Evolutionary conservation across 2,888 invertebrate genomes (phyloP).

Genomic region (Ennomos quercinarius): DNA sequence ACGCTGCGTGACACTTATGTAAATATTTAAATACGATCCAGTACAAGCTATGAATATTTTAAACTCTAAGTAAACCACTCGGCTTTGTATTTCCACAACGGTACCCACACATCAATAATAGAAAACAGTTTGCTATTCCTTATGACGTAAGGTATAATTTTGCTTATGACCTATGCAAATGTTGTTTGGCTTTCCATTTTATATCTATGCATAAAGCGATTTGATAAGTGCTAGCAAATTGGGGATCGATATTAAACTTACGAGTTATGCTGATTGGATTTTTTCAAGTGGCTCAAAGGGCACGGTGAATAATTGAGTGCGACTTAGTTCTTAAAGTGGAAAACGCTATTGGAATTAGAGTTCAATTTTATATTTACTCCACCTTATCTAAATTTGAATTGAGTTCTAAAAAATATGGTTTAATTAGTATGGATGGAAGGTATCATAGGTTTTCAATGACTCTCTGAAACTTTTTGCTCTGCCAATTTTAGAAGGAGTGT

Average conservation of each 20-base stretch:
- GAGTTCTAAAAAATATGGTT: constrained; percentile 10
- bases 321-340: constrained; percentile 67
- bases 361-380: constrained; percentile 40
- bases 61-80: constrained; percentile 83
- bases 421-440: constrained; percentile 13
- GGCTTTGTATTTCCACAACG: constrained; percentile 70
- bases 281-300: constrained; percentile 79
- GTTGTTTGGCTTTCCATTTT: constrained; percentile 61
- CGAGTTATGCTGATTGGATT: constrained; percentile 85
- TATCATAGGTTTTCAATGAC: constrained; percentile 1
- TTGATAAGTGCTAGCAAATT: constrained; percentile 81
- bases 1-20: constrained; percentile 85
- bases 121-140: constrained; percentile 61
- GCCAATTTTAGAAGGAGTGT: constrained; percentile 14
- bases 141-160: constrained; percentile 64
- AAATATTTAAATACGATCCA: constrained; percentile 87
- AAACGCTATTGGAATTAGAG: constrained; percentile 50
- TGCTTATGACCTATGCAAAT: constrained; percentile 46
- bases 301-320: constrained; percentile 81
- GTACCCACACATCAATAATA: constrained; percentile 66
- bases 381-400: constrained; percentile 16
- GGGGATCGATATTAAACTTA: constrained; percentile 82
- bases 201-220: constrained; percentile 81
- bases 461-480: constrained; percentile 17
- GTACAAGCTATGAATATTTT: constrained; percentile 87